Base-by-base conservation (phyloP, 2,113 vertebrate species). In the Nerophis lumbriciformis region DNA sequence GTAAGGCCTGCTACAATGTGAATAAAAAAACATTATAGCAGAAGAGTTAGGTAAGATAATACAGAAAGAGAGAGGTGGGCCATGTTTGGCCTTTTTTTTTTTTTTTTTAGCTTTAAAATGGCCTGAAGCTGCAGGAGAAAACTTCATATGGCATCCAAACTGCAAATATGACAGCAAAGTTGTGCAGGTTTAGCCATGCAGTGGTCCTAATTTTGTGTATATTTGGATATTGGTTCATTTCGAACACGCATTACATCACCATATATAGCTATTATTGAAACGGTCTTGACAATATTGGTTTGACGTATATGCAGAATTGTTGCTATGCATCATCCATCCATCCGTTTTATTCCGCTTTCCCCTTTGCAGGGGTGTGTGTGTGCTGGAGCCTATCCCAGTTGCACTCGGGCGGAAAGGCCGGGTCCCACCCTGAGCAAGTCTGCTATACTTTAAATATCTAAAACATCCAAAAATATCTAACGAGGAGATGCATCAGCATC, bases 1-100 rank as follows among this genome's bases (percentile, higher is more conserved):
- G 73, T 66, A 36, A 71, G 80, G 68, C 69, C 75, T 78, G 83
- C 84, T 84, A 73, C 75, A 82, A 81, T 71, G 68, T 76, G 73
- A 72, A 68, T 64, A 75, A 82, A 80, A 19, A 84, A 65, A 77
- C 79, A 83, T 84, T 68, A 80, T 48, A 63, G 80, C 63, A 70
- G 74, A 78, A 35, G 61, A 82, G 80, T 79, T 77, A 77, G 65
- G 53, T 49, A 55, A 71, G 63, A 79, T 68, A 47, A 69, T 50
- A n/a, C 3, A 28, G 1, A 28, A 37, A 72, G 64, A 10, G 37
- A 52, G 48, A 63, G 36, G 42, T 0, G 36, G 61, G 61, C 59
- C 21, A 21, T 36, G 58, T 53, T 63, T 68, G 78, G 72, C 70
- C 74, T 78, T 72, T 65, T 68, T 55, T 35, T 35, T 54, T 36